Percentiles rank a stretch among this genome's conserved stretches.
These are phyloP conservation scores for Nestor notabilis DNA, from an alignment of 2,113 vertebrate species.

Conservation along the genomic window DNA sequence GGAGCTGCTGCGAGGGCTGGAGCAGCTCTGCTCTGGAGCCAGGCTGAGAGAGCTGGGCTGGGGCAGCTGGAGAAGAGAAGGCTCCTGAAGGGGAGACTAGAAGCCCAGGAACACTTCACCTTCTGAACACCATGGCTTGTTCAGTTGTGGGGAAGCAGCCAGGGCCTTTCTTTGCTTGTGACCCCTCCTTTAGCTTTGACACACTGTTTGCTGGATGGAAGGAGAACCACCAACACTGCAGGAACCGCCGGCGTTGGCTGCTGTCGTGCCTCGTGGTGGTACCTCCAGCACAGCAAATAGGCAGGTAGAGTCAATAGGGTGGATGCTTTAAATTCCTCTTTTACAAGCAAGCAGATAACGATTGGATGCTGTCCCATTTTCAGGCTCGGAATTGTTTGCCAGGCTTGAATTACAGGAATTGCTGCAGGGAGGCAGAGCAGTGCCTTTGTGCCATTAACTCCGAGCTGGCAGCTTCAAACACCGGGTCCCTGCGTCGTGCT, in stretches of 20 bases:
- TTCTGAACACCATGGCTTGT: not conserved
- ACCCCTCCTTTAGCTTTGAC: not conserved
- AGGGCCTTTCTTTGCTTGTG: not conserved
- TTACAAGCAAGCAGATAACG: not conserved
- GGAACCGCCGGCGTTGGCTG: not conserved
- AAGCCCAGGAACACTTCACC: not conserved
- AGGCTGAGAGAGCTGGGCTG: too few relatives aligned
- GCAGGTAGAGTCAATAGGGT: constrained; percentile 3
- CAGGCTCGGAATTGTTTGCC: not conserved
- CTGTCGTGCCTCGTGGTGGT: not conserved
- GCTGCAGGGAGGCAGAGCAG: not conserved
- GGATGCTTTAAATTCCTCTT: not conserved
- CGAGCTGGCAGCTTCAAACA: not conserved
- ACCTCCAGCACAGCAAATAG: not conserved
- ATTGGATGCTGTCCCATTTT: constrained; percentile 21
- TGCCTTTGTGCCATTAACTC: not conserved
- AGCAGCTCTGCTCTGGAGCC: too few relatives aligned
- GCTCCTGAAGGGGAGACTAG: not conserved
- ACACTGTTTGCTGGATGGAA: not conserved
- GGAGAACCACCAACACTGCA: not conserved
- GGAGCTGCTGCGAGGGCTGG: too few relatives aligned
- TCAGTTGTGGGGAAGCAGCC: not conserved
- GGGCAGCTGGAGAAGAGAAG: too few relatives aligned
- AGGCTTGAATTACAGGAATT: constrained; percentile 28
- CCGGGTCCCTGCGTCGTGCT: not conserved